Evolutionary conservation across 2,888 invertebrate genomes (phyloP).

Genomic region (Blera fallax): DNA sequence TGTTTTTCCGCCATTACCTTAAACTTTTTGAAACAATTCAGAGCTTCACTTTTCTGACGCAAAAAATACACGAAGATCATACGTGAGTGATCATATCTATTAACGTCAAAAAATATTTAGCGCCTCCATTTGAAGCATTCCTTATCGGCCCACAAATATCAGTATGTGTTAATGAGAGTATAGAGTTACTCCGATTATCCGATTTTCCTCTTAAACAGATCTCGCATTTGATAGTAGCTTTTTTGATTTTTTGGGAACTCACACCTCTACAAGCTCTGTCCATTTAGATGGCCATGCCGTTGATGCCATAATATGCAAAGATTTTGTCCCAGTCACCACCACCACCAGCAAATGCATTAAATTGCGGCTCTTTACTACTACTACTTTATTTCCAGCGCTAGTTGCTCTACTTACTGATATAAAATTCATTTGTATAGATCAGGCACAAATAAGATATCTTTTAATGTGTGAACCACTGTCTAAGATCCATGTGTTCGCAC

Average conservation of each 20-base stretch:
- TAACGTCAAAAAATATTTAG: constrained; percentile 27
- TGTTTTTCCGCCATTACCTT: constrained; percentile 33
- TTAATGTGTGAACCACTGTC: constrained; percentile 17
- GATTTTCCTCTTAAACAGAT: not conserved
- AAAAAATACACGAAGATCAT: constrained; percentile 50
- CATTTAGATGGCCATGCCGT: constrained; percentile 27
- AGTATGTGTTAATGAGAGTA: constrained; percentile 4
- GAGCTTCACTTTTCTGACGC: constrained; percentile 24
- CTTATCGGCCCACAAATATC: constrained; percentile 41
- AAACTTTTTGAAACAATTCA: constrained; percentile 17
- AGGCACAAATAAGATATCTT: constrained; percentile 18
- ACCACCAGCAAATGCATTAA: not conserved
- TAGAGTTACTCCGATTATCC: constrained; percentile 12
- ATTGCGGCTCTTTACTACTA: not conserved
- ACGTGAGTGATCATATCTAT: constrained; percentile 32
- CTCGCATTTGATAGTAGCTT: constrained; percentile 2
- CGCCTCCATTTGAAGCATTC: constrained; percentile 37
- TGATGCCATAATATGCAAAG: no score
- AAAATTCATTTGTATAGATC: constrained; percentile 16
- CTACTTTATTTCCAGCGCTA: no score
- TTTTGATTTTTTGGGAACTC: constrained; percentile 11
- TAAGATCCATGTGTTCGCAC: constrained; percentile 1
- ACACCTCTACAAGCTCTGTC: constrained; percentile 10
- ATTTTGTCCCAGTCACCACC: not conserved
- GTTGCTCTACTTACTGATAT: no score